Evolutionary conservation across 2,113 vertebrate species (phyloP), one percentile per base, ranked within the genome.

Genomic region (Gyps fulvus): DNA sequence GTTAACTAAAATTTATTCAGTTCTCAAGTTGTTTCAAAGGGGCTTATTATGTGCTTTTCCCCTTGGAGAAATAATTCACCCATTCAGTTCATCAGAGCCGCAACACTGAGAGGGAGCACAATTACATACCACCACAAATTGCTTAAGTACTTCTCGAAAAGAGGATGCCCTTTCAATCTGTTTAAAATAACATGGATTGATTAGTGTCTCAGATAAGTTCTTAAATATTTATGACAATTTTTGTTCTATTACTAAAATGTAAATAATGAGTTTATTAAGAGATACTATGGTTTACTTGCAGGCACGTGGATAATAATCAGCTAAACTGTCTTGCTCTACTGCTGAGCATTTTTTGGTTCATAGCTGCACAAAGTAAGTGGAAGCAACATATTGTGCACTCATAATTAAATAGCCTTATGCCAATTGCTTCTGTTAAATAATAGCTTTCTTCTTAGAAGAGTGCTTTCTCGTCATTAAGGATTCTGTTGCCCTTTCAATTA

Each of bases 1-100:
- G 42, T n/a, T 63, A 54, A 54, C 61, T 49, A 89, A 93, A 83
- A 87, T 91, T 96, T 85, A 93, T 94, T 93, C 54, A 78, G 42
- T 40, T 63, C 73, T 90, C 71, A 91, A 87, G 55, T 87, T 84
- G 26, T 66, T 93, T 96, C 79, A 86, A 87, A 92, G 82, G 47
- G 27, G 19, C 47, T 93, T 91, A 79, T 96, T 87, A 81, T 38
- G 55, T 54, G 31, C 26, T 90, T 81, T 73, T 88, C 72, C 47
- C 31, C 26, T 80, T 67, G 71, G 69, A 90, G 73, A 32, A 43
- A 38, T 65, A 87, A 84, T 90, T 96, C 40, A 79, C 14, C 36
- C 69, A 81, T 83, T 86, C 25, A 38, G 40, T 89, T 95, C 62
- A 73, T 87, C 50, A 89, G 57, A 85, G 70, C 20, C 38, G 26